Percentiles rank a stretch among this genome's conserved stretches.
These are phyloP conservation scores for Dimorphilus gyrociliatus DNA, from an alignment of 2,888 invertebrate species.

Conservation along the genomic window DNA sequence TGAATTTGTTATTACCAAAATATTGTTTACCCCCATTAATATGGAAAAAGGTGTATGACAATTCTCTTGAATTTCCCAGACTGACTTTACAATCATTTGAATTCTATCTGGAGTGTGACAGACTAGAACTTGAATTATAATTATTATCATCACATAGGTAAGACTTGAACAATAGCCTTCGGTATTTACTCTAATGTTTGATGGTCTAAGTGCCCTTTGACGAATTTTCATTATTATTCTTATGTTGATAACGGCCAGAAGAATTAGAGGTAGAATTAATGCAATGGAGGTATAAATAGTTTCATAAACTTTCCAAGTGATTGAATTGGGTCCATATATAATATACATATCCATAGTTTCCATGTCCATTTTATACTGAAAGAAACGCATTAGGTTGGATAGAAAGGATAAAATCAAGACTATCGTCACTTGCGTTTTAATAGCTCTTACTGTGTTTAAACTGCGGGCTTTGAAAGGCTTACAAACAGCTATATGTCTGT, in stretches of 20 bases:
- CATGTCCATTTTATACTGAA: conserved; percentile 5
- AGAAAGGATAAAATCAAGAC: conserved; percentile 7
- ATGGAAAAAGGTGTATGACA: background rate
- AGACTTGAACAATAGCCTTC: too few species aligned
- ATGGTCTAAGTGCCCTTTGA: background rate
- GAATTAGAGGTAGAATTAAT: conserved; percentile 5
- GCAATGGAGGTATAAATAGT: conserved; percentile 6
- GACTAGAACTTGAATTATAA: conserved; percentile 7
- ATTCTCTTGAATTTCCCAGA: too few species aligned
- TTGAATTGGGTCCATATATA: conserved; percentile 2
- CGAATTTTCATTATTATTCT: conserved; percentile 5
- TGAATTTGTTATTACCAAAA: conserved; percentile 8
- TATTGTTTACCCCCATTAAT: conserved; percentile 3
- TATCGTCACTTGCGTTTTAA: conserved; percentile 8
- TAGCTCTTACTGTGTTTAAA: conserved; percentile 7
- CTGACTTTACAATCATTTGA: conserved; percentile 2
- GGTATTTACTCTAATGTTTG: too few species aligned
- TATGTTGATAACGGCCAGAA: conserved; percentile 7
- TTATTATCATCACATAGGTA: conserved; percentile 8
- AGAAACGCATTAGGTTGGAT: conserved; percentile 10
- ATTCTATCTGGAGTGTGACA: conserved; percentile 10
- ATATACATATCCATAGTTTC: background rate
- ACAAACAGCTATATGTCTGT: conserved; percentile 11
- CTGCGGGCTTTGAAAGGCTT: conserved; percentile 7
- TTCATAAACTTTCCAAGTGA: conserved; percentile 4